Percentiles rank a stretch among this genome's conserved stretches.
Evolutionary conservation across 2,113 vertebrate genomes (phyloP).

Genomic region (Tamias sibiricus): DNA sequence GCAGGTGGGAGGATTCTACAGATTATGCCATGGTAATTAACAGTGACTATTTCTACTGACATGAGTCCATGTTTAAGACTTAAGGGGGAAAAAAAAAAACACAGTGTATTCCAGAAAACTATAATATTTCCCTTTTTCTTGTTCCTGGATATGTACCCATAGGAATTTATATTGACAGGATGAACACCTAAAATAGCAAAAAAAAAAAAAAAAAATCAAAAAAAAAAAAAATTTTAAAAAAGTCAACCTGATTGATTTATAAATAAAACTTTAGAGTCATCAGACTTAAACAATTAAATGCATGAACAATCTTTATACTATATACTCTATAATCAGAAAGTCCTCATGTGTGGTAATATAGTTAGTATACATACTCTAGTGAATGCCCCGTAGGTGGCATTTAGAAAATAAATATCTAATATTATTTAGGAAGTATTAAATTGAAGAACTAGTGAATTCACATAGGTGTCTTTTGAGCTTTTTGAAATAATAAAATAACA

Average conservation of each 20-base stretch:
- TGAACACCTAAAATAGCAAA: background rate
- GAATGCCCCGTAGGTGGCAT: background rate
- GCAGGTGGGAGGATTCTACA: background rate
- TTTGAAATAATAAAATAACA: background rate
- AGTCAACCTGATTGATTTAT: background rate
- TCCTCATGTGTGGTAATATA: rapidly evolving
- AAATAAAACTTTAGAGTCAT: background rate
- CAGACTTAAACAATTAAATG: background rate
- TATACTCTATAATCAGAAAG: background rate
- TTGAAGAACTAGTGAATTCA: background rate
- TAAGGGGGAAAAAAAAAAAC: background rate
- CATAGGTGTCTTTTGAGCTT: background rate
- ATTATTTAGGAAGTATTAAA: background rate
- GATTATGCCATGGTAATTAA: background rate
- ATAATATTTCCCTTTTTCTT: background rate
- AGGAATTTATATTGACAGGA: background rate
- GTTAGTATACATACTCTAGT: background rate
- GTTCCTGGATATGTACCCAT: background rate
- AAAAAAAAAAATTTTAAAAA: background rate
- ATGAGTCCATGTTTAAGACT: background rate
- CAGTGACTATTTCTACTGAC: background rate
- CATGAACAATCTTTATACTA: background rate
- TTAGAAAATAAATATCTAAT: conserved; percentile 1
- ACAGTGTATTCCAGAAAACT: background rate
- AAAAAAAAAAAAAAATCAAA: background rate